Percentiles rank a stretch among this genome's conserved stretches.
These are phyloP conservation scores for Arremon aurantiirostris DNA, from an alignment of 2,797 vertebrate genomes.

Conservation along the genomic window DNA sequence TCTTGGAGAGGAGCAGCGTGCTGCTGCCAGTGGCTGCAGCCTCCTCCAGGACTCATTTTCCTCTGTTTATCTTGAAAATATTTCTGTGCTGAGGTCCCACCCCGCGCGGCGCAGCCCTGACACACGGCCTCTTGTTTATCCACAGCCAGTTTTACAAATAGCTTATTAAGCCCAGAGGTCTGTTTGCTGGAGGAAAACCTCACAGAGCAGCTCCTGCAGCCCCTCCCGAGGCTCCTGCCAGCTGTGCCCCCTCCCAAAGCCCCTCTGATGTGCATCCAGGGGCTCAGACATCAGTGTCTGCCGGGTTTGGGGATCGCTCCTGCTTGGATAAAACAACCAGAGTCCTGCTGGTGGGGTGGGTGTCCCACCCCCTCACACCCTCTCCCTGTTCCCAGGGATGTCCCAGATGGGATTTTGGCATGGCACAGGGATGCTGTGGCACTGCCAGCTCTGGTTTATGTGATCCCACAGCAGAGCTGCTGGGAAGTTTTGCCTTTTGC, in stretches of 20 bases:
- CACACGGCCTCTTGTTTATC: constrained; percentile 60
- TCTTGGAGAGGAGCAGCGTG: neutral
- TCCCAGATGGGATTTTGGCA: neutral
- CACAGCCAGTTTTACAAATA: constrained; percentile 35
- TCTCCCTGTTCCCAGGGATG: neutral
- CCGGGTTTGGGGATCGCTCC: accelerated
- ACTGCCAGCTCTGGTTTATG: neutral
- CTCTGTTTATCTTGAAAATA: constrained; percentile 71
- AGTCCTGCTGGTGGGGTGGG: neutral
- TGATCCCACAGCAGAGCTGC: accelerated
- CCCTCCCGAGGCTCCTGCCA: neutral
- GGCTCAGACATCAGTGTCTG: neutral
- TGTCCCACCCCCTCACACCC: neutral
- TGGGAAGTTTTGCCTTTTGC: neutral
- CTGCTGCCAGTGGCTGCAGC: neutral
- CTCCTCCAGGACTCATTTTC: constrained; percentile 62
- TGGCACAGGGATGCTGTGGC: accelerated
- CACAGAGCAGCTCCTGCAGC: neutral
- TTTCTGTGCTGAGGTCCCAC: constrained; percentile 59
- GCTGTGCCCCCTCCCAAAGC: neutral
- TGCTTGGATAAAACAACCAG: neutral
- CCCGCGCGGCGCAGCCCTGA: neutral
- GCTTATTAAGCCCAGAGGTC: constrained; percentile 50
- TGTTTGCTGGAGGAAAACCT: constrained; percentile 20
- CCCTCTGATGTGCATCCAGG: neutral